Conservation (phyloP, 2,113 vertebrate genomes). For the Protomyctophum bolini region DNA sequence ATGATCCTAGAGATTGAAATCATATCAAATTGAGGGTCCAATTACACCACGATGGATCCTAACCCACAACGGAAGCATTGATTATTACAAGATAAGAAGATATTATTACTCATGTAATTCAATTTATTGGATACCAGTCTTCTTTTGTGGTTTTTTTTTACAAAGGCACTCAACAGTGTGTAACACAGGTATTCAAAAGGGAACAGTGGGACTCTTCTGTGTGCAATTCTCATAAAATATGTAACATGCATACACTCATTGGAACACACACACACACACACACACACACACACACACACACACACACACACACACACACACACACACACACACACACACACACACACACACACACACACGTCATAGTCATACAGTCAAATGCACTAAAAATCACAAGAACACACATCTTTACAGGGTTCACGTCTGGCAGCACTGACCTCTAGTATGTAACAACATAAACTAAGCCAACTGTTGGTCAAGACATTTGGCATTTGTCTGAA, state of each 20-base stretch:
- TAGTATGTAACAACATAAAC: conserved; percentile 15
- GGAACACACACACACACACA: conserved; percentile 40
- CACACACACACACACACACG: too few relatives aligned
- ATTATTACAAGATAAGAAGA: conserved; percentile 60
- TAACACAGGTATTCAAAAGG: conserved; percentile 53
- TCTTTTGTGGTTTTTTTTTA: conserved; percentile 53
- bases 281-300: conserved; percentile 22
- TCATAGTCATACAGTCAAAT: conserved; percentile 25
- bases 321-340: too few relatives aligned
- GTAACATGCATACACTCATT: conserved; percentile 58
- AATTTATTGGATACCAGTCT: conserved; percentile 48
- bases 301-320: conserved; percentile 28
- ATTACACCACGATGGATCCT: too few relatives aligned
- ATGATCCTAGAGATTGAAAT: too few relatives aligned
- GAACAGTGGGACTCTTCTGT: conserved; percentile 62
- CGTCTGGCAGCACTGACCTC: conserved; percentile 45
- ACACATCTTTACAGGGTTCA: conserved; percentile 47
- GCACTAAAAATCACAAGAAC: conserved; percentile 21
- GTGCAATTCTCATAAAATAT: conserved; percentile 55
- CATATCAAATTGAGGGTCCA: too few relatives aligned
- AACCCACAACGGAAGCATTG: conserved; percentile 33
- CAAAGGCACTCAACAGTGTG: conserved; percentile 71
- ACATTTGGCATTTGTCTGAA: conserved; percentile 56
- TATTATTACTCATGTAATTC: conserved; percentile 36
- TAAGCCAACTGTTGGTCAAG: conserved; percentile 19